phyloP scores from a whole-genome alignment of 2,888 invertebrate genomes.

The Agonopterix alstromeriana region DNA sequence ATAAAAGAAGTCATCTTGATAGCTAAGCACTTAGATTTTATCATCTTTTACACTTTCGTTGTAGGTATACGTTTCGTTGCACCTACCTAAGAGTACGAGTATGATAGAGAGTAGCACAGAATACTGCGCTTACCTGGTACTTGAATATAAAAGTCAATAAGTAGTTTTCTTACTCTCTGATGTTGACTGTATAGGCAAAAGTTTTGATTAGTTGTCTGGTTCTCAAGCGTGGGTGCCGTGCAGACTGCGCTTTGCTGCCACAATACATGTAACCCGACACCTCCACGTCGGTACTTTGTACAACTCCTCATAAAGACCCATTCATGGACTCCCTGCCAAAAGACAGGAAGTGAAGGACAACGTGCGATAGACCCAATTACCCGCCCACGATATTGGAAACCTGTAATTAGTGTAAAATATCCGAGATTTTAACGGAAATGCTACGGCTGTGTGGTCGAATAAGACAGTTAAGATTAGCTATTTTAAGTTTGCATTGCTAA shows the following conservation, averaged over 20 bases:
- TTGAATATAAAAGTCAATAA: no score
- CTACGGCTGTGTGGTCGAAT: conserved; percentile 9
- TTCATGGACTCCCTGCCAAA: conserved; percentile 46
- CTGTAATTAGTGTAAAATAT: conserved; percentile 71
- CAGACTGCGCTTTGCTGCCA: conserved; percentile 28
- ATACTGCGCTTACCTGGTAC: no score
- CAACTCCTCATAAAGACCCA: conserved; percentile 39
- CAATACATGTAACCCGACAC: conserved; percentile 60
- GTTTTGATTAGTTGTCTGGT: conserved; percentile 1
- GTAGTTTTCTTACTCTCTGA: no score
- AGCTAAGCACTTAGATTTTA: no score
- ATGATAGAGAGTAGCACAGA: no score
- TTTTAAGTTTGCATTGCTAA: no score
- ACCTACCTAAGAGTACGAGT: no score
- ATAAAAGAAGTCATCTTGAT: no score
- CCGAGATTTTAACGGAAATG: conserved; percentile 52
- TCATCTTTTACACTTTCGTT: no score
- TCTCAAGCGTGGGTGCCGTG: conserved; percentile 51
- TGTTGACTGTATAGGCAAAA: no score
- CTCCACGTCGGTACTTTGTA: conserved; percentile 48
- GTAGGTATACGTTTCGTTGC: no score
- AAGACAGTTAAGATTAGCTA: not conserved
- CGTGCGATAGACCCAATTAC: conserved; percentile 68
- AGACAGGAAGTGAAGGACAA: conserved; percentile 72
- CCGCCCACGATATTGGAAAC: conserved; percentile 71